These are phyloP conservation scores for Plebejus anna DNA, from an alignment of 2,888 invertebrate genomes.

Conservation along the genomic window DNA sequence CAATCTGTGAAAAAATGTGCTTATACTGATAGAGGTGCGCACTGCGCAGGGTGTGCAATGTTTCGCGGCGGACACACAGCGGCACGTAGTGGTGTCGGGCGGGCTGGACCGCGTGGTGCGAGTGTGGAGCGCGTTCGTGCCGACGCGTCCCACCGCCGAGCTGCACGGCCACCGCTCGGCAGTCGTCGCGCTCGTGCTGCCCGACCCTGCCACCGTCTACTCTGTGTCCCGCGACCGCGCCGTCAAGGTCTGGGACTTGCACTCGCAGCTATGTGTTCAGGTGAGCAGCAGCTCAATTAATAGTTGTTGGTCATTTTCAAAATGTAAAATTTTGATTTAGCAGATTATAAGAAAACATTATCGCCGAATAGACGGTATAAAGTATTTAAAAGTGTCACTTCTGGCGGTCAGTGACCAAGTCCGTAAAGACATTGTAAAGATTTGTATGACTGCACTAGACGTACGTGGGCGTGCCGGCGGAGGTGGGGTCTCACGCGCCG, in stretches of 20 bases:
- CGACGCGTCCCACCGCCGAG: conserved; percentile 81
- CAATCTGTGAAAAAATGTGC: no score
- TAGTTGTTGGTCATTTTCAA: no score
- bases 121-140: conserved; percentile 90
- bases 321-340: no score
- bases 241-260: conserved; percentile 89
- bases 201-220: conserved; percentile 83
- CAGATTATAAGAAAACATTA: background rate
- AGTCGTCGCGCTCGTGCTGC: conserved; percentile 83
- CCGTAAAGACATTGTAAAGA: background rate
- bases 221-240: conserved; percentile 85
- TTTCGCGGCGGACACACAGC: conserved; percentile 80
- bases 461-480: conserved; percentile 82
- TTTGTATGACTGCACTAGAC: conserved; percentile 62
- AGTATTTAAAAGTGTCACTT: no score
- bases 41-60: conserved; percentile 80
- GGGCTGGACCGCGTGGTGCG: conserved; percentile 87
- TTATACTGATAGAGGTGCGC: conserved; percentile 8
- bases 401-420: background rate
- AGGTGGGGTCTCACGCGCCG: conserved; percentile 81
- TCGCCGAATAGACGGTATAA: background rate
- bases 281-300: conserved; percentile 46
- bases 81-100: conserved; percentile 83
- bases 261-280: conserved; percentile 83
- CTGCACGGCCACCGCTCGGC: conserved; percentile 85